phyloP scores from a whole-genome alignment of 2,113 vertebrate genomes.

The Chitala chitala region DNA sequence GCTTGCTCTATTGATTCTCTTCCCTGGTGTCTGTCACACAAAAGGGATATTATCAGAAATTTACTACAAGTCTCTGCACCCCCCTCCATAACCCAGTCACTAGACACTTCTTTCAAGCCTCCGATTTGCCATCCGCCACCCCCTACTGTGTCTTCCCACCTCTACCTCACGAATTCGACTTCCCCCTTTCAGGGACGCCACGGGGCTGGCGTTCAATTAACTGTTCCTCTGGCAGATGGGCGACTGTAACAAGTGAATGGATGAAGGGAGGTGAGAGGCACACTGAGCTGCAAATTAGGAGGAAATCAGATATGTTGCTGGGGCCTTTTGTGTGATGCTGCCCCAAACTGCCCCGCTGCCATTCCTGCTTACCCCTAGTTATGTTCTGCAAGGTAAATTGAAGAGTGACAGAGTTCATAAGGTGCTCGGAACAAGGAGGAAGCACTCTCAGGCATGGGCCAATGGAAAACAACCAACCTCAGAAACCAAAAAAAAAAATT shows the following conservation, averaged over 20 bases:
- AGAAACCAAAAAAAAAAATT: no score
- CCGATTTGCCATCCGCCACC: neutral
- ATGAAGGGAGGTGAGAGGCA: neutral
- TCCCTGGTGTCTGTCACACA: constrained; percentile 46
- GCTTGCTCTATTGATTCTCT: constrained; percentile 54
- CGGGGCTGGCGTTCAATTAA: neutral
- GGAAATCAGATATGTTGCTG: neutral
- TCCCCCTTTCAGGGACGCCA: neutral
- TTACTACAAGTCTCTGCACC: neutral
- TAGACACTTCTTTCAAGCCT: neutral
- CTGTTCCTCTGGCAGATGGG: neutral
- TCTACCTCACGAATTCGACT: neutral
- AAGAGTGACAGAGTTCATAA: no score
- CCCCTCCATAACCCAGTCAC: neutral
- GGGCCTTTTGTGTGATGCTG: neutral
- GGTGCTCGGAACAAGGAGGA: no score
- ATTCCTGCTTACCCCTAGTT: no score
- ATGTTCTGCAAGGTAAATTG: no score
- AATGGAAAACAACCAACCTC: no score
- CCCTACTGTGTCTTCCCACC: neutral
- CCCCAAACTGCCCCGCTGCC: no score
- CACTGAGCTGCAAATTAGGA: neutral
- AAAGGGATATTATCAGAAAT: constrained; percentile 39
- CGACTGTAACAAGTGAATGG: constrained; percentile 15
- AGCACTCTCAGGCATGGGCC: no score